phyloP scores from a whole-genome alignment of 2,797 vertebrate species.

The Lates japonicus region DNA sequence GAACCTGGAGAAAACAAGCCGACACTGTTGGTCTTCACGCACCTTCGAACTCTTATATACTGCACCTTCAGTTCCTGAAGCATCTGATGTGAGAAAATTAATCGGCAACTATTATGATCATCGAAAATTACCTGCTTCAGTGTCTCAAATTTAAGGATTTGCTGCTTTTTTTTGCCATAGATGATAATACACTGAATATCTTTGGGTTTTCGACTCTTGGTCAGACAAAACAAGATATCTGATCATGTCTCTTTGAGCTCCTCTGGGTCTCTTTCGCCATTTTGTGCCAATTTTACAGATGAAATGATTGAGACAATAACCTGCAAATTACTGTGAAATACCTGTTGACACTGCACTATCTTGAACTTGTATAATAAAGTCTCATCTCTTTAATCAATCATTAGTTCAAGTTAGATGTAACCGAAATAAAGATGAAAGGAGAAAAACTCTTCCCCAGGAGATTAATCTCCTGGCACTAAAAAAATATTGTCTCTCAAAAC shows the following conservation, averaged over 20 bases:
- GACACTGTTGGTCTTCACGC: neutral
- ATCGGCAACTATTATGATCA: neutral
- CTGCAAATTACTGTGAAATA: no score
- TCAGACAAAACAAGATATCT: neutral
- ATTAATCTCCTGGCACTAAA: neutral
- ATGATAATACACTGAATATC: no score
- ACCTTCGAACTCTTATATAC: no score
- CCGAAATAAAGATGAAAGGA: neutral
- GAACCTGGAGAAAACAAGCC: constrained; percentile 83
- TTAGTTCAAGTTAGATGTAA: neutral
- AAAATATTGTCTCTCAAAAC: neutral
- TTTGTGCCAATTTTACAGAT: neutral
- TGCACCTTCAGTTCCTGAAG: neutral
- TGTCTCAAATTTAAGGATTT: neutral
- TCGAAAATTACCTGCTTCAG: neutral
- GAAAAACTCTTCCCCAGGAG: neutral
- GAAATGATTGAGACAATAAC: neutral
- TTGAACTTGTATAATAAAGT: no score
- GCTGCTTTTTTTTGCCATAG: neutral
- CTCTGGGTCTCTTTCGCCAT: neutral
- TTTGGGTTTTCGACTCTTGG: neutral
- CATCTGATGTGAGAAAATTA: neutral
- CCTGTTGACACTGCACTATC: no score
- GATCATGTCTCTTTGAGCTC: neutral
- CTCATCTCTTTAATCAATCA: no score